phyloP scores from a whole-genome alignment of 2,797 vertebrate genomes.

The Enteromius argenteus region DNA sequence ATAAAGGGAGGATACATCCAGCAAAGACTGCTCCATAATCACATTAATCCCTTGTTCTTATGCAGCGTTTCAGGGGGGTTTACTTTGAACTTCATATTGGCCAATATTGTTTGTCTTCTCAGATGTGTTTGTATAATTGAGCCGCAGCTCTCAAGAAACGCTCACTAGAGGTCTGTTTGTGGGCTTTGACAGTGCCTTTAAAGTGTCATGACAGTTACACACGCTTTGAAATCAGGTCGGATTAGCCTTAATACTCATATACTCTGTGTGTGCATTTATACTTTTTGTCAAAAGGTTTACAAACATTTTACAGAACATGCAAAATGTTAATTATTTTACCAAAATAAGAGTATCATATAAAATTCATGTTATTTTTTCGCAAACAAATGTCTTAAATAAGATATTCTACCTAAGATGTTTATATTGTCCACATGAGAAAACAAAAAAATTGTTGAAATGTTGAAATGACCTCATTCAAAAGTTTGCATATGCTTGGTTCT shows the following conservation, averaged over 20 bases:
- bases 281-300: neutral
- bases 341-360: neutral
- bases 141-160: slow-evolving; percentile 1
- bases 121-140: slow-evolving; percentile 25
- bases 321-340: neutral
- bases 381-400: neutral
- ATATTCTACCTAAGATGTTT: neutral
- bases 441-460: neutral
- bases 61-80: slow-evolving; percentile 11
- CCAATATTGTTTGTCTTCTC: neutral
- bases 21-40: slow-evolving; percentile 10
- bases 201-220: neutral
- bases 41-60: slow-evolving; percentile 35
- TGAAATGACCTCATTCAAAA: neutral
- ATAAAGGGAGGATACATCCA: neutral
- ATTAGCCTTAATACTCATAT: neutral
- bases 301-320: neutral
- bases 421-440: neutral
- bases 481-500: neutral
- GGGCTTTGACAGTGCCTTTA: neutral
- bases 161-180: neutral
- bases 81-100: neutral
- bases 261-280: neutral
- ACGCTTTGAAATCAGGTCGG: neutral
- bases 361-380: neutral